Evolutionary conservation across 2,797 vertebrate species (phyloP), one percentile per base, ranked within the genome.

Genomic region (Enteromius paludinosus): DNA sequence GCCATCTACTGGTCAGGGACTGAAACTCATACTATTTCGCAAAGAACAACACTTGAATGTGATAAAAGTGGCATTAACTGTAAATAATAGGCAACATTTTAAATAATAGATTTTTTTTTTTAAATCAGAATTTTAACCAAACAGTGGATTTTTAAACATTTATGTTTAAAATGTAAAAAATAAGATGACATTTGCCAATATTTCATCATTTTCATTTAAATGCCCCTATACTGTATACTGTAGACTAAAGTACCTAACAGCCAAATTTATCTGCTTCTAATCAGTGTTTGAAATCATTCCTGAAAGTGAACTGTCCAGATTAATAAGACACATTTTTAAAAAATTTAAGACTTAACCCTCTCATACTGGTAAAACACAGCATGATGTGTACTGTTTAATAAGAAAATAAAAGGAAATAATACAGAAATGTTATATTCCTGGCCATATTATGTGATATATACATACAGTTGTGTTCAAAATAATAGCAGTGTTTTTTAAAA

Each of bases 1-100:
- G 84, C 88, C 87, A 86, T 90, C 92, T 91, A 70, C 6, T 90
- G 92, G 78, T 1, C 4, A 38, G 5, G 77, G 35, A 84, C 41
- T 0, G 7, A 75, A 41, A 5, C n/a, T 52, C 10, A 1, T n/a
- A 65, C 9, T 9, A 0, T 20, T 43, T n/a, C 5, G 38, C 17
- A 30, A 4, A 9, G 14, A 74, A 74, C 30, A 41, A 3, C 3
- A 1, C 20, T 38, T n/a, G 10, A 20, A 54, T 54, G 14, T 54
- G 14, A 4, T 35, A 54, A 49, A 9, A 15, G 10, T 5, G 14
- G 7, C 7, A 69, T 17, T 45, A 5, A 20, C 5, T 0, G 10
- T 18, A 54, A 54, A 73, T 30, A 11, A 10, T 47, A 15, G 17
- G 9, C 4, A 9, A 64, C 0, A 43, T 43, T n/a, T 3, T 11